Evolutionary conservation across 2,113 vertebrate species (phyloP).

Genomic region (Hyperopisus bebe): DNA sequence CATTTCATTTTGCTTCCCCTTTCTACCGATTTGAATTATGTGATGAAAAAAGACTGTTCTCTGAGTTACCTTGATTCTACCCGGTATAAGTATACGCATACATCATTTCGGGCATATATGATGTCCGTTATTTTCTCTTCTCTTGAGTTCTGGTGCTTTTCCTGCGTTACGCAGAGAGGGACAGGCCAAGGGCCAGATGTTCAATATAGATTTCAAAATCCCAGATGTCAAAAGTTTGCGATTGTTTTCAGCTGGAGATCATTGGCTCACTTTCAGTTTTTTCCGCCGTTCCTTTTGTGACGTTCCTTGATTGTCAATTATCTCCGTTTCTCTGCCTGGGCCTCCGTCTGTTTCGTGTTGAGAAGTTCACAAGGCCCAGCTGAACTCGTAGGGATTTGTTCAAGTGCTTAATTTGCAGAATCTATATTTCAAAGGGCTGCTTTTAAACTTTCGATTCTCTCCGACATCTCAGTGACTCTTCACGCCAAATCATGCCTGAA

Average conservation of each 20-base stretch:
- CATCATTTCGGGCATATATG: neutral
- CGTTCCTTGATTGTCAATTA: neutral
- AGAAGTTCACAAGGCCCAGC: neutral
- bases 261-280: neutral
- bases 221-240: neutral
- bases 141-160: neutral
- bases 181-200: neutral
- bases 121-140: neutral
- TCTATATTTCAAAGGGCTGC: conserved; percentile 9
- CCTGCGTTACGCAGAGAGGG: neutral
- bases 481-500: conserved; percentile 6
- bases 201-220: conserved; percentile 1
- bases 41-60: neutral
- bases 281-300: neutral
- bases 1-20: neutral
- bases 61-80: neutral
- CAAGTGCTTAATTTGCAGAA: conserved; percentile 18
- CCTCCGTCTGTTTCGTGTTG: neutral
- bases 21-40: neutral
- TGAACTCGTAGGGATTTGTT: neutral
- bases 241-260: neutral
- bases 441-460: conserved; percentile 4
- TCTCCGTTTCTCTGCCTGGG: neutral
- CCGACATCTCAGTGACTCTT: conserved; percentile 1
- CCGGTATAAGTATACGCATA: neutral